Conservation (phyloP, 1,140 invertebrate genomes). For the Chrysomallon squamiferum region DNA sequence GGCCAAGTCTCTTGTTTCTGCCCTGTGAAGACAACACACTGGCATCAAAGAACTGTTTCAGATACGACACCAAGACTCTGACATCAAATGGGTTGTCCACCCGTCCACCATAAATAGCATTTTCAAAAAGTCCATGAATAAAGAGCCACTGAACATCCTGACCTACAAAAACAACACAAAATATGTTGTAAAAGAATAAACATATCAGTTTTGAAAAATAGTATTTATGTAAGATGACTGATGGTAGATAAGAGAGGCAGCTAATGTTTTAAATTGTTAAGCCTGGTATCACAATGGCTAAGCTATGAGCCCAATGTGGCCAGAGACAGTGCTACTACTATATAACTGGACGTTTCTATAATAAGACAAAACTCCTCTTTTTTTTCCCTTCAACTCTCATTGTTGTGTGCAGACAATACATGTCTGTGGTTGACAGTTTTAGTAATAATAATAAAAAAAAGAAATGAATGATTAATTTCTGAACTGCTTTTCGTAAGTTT, state of each 20-base stretch:
- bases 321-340: too few species aligned
- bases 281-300: too few species aligned
- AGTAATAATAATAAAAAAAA: too few species aligned
- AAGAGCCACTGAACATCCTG: slow-evolving; percentile 74
- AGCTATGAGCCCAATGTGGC: too few species aligned
- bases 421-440: too few species aligned
- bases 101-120: slow-evolving; percentile 87
- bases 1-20: slow-evolving; percentile 65
- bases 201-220: not conserved
- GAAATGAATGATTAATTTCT: too few species aligned
- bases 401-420: too few species aligned
- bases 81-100: slow-evolving; percentile 84
- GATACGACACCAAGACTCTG: slow-evolving; percentile 76
- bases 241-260: not conserved
- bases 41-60: slow-evolving; percentile 75
- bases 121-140: slow-evolving; percentile 80
- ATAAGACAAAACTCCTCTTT: too few species aligned
- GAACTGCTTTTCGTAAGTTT: too few species aligned
- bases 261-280: not conserved
- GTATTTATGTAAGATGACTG: too few species aligned
- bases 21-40: slow-evolving; percentile 66
- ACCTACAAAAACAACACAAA: slow-evolving; percentile 26
- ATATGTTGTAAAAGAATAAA: not conserved
- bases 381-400: too few species aligned
- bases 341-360: too few species aligned